These are phyloP conservation scores for Clarias magur DNA, from an alignment of 2,113 vertebrate species.

Conservation along the genomic window DNA sequence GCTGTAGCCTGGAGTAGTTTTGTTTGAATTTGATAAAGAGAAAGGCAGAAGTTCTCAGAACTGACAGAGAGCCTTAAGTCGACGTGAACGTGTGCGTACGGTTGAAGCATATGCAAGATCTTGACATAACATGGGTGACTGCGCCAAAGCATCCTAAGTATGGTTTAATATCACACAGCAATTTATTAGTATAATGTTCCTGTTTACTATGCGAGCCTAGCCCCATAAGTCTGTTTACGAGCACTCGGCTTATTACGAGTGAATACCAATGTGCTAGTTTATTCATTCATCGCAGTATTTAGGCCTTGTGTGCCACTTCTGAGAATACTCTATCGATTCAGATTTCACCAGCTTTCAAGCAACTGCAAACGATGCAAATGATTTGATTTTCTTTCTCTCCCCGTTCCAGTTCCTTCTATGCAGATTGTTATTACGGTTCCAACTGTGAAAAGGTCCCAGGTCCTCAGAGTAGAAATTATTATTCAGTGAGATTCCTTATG, in stretches of 20 bases:
- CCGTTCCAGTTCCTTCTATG: not conserved
- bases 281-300: not conserved
- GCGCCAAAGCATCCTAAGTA: not conserved
- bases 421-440: not conserved
- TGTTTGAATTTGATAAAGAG: slow-evolving; percentile 21
- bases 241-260: not conserved
- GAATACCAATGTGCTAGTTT: not conserved
- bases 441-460: not conserved
- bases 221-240: not conserved
- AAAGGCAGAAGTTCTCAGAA: slow-evolving; percentile 35
- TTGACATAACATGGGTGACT: not conserved
- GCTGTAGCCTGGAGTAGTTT: not conserved
- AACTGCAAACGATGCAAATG: not conserved
- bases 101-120: slow-evolving; percentile 4
- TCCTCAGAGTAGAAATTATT: not conserved
- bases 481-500: not conserved
- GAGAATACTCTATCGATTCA: not conserved
- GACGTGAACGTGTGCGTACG: not conserved
- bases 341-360: not conserved
- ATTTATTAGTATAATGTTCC: not conserved
- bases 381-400: not conserved
- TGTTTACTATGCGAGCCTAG: not conserved
- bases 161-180: no score
- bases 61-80: slow-evolving; percentile 33
- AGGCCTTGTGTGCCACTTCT: not conserved